These are phyloP conservation scores for Agrilus cyanescens DNA, from an alignment of 2,888 invertebrate genomes.

Conservation along the genomic window DNA sequence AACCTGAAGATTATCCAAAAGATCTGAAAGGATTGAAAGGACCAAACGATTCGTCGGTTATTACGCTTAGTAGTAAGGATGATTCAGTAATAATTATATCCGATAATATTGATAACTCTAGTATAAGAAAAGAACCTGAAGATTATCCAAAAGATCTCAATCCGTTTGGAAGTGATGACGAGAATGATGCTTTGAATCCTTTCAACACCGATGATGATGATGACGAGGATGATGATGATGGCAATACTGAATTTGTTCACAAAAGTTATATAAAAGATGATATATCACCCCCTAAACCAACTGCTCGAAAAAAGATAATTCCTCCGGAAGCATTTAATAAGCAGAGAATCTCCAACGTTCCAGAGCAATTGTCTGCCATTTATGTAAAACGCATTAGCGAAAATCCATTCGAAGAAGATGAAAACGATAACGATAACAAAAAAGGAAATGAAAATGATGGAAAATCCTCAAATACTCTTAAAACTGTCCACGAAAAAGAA, in stretches of 20 bases:
- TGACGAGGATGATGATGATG: constrained; percentile 38
- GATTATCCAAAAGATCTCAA: constrained; percentile 70
- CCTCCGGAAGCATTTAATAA: too few species aligned
- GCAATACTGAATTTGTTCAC: constrained; percentile 13
- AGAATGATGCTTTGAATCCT: constrained; percentile 31
- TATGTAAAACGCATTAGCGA: constrained; percentile 14
- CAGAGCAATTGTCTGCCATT: constrained; percentile 9
- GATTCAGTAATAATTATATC: neutral
- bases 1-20: constrained; percentile 50
- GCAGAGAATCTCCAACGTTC: constrained; percentile 6
- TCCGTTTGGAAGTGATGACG: constrained; percentile 67
- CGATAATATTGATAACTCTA: neutral
- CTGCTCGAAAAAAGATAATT: constrained; percentile 8
- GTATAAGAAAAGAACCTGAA: constrained; percentile 1
- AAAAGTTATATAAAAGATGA: constrained; percentile 25
- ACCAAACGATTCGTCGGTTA: neutral
- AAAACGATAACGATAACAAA: constrained; percentile 22
- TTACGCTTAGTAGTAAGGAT: constrained; percentile 1
- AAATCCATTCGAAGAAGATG: constrained; percentile 23
- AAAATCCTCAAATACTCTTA: constrained; percentile 7
- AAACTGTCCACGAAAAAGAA: constrained; percentile 29
- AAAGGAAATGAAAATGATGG: constrained; percentile 19
- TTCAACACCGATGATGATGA: constrained; percentile 43
- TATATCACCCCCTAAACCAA: constrained; percentile 33
- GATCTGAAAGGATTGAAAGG: constrained; percentile 62